These are phyloP conservation scores for Eupsilia transversa DNA, from an alignment of 2,888 invertebrate species.

Conservation along the genomic window DNA sequence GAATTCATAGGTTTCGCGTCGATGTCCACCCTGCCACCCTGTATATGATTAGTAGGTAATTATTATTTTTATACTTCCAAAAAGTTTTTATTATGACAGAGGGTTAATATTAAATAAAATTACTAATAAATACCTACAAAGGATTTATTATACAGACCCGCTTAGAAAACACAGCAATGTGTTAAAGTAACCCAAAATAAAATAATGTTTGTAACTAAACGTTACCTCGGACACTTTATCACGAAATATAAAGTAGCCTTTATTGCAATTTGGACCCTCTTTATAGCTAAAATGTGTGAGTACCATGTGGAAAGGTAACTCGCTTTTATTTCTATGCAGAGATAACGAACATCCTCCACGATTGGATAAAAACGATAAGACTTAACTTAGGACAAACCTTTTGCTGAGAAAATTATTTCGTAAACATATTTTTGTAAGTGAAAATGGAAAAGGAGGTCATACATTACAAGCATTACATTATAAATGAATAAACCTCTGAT, in stretches of 20 bases:
- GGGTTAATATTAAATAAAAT: not conserved
- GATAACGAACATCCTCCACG: constrained; percentile 42
- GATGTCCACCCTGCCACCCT: too few relatives aligned
- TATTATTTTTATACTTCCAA: not conserved
- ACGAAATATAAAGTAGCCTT: constrained; percentile 38
- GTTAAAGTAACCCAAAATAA: constrained; percentile 26
- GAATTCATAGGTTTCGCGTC: too few relatives aligned
- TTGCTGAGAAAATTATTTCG: constrained; percentile 24
- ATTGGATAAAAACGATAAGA: constrained; percentile 43
- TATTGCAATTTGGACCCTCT: constrained; percentile 60
- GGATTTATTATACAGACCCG: too few relatives aligned
- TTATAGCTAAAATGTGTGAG: constrained; percentile 56
- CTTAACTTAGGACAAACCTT: constrained; percentile 31
- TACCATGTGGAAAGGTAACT: constrained; percentile 40
- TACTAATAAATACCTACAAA: constrained; percentile 8
- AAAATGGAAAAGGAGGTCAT: not conserved
- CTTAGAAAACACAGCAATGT: not conserved
- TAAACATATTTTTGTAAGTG: constrained; percentile 13
- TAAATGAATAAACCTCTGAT: not conserved
- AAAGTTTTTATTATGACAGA: not conserved
- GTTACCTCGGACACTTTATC: constrained; percentile 23
- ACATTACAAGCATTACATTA: too few relatives aligned
- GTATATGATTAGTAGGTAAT: too few relatives aligned
- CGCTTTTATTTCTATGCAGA: constrained; percentile 46
- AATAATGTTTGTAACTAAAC: not conserved